These are phyloP conservation scores for Sebastes matsubarae DNA, from an alignment of 2,797 vertebrate genomes.

Conservation along the genomic window DNA sequence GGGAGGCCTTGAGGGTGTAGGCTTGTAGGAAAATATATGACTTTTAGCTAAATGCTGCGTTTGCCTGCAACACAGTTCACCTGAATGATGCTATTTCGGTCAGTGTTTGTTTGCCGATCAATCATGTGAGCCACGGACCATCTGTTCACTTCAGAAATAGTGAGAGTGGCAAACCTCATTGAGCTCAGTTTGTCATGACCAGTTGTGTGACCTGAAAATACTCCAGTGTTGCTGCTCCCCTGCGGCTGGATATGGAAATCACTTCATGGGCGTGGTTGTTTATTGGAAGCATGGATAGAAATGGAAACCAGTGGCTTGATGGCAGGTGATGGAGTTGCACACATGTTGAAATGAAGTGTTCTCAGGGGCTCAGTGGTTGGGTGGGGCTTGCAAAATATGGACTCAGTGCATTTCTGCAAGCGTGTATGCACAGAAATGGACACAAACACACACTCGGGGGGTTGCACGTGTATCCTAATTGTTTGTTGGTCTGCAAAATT, in stretches of 20 bases:
- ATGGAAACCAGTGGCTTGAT: slow-evolving; percentile 37
- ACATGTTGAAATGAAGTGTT: slow-evolving; percentile 29
- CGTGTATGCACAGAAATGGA: background rate
- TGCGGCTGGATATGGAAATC: slow-evolving; percentile 9
- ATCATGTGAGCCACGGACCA: slow-evolving; percentile 35
- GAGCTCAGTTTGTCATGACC: slow-evolving; percentile 17
- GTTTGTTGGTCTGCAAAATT: background rate
- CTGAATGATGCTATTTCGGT: slow-evolving; percentile 31
- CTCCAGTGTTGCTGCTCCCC: slow-evolving; percentile 10
- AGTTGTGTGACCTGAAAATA: slow-evolving; percentile 36
- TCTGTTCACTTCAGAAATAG: slow-evolving; percentile 48
- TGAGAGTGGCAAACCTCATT: slow-evolving; percentile 18
- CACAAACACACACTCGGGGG: background rate
- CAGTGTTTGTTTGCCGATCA: slow-evolving; percentile 14
- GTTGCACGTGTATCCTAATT: background rate
- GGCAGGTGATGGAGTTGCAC: slow-evolving; percentile 46
- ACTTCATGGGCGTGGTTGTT: slow-evolving; percentile 35
- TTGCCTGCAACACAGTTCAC: slow-evolving; percentile 6
- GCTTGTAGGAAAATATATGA: background rate
- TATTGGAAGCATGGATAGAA: slow-evolving; percentile 37
- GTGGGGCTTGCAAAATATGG: background rate
- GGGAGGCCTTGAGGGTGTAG: slow-evolving; percentile 16
- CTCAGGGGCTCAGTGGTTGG: background rate
- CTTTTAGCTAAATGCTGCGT: slow-evolving; percentile 1
- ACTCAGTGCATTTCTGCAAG: background rate